Base-by-base conservation (phyloP, 2,888 invertebrate species). In the Drosophila subsilvestris region DNA sequence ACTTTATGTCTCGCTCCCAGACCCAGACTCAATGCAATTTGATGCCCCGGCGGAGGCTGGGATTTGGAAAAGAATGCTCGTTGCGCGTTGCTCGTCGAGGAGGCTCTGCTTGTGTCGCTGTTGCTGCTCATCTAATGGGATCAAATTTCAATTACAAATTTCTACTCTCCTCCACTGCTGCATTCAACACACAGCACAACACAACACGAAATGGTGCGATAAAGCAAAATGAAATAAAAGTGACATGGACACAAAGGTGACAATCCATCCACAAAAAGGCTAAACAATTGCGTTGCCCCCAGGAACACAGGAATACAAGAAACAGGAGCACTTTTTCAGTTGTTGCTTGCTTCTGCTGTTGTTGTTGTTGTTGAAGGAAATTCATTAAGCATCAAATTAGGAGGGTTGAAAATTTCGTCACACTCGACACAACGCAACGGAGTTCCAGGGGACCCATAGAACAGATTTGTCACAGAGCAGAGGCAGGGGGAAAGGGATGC, bases 121-220 rank as follows among this genome's bases (percentile, higher is more conserved):
- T 45, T 58, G 50, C 63, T 49, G 49, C 58, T 50, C 88, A 88
- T 82, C 80, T 86, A 86, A 86, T 79, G 80, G 86, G 77, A 86
- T 90, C 90, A 89, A 88, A 90, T 90, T 90, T 90, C 90, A 90
- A 90, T 90, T 90, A 89, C 86, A 89, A 87, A 90, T 84, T 88
- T 60, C 85, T 83, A 71, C 73, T 69, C 77, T 75, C 75, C 62
- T 74, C 76, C 63, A 54, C 66, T 68, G 67, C 56, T 63, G 71
- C 54, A 60, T 77, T 72, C 69, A 73, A 25, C 25, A 25, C 25
- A 25, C 22, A 22, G 4, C 25, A 25, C 22, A 22, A 22, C 25
- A 25, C 25, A 25, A 65, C 78, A 69, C 79, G 66, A 61, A 44
- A 63, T 83, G 78, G 62, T 76, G 79, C 78, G 80, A 80, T 82